Conservation (phyloP, 2,888 invertebrate genomes). For the Aleiodes alternator region DNA sequence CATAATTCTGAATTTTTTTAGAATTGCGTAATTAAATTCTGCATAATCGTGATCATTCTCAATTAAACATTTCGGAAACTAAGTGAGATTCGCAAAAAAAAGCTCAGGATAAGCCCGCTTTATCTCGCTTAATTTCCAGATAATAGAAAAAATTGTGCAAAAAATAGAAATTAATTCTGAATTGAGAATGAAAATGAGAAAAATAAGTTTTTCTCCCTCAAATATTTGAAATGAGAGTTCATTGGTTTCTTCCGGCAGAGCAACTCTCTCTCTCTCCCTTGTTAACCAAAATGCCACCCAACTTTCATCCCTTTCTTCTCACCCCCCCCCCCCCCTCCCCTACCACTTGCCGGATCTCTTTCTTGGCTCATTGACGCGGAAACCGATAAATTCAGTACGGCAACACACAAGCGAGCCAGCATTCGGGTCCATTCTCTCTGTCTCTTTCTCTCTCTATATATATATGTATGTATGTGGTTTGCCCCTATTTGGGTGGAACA, state of each 20-base stretch:
- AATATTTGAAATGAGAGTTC: constrained; percentile 12
- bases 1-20: too few species aligned
- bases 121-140: too few species aligned
- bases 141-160: too few species aligned
- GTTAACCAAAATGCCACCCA: constrained; percentile 31
- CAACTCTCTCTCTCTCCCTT: not conserved
- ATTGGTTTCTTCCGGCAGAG: constrained; percentile 5
- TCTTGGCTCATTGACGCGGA: constrained; percentile 40
- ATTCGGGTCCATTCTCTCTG: not conserved
- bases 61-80: too few species aligned
- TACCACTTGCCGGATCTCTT: constrained; percentile 27
- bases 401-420: constrained; percentile 54
- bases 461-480: constrained; percentile 8
- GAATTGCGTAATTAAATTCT: too few species aligned
- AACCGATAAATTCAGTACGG: constrained; percentile 50
- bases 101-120: too few species aligned
- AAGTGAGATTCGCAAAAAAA: too few species aligned
- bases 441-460: not conserved
- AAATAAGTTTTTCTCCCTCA: not conserved
- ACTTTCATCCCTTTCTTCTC: too few species aligned
- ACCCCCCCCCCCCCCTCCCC: not conserved
- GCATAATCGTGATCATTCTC: too few species aligned
- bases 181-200: not conserved
- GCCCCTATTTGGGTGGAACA: not conserved
- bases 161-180: not conserved